Evolutionary conservation across 2,797 vertebrate genomes (phyloP).

Genomic region (Sebastes hubbsi): DNA sequence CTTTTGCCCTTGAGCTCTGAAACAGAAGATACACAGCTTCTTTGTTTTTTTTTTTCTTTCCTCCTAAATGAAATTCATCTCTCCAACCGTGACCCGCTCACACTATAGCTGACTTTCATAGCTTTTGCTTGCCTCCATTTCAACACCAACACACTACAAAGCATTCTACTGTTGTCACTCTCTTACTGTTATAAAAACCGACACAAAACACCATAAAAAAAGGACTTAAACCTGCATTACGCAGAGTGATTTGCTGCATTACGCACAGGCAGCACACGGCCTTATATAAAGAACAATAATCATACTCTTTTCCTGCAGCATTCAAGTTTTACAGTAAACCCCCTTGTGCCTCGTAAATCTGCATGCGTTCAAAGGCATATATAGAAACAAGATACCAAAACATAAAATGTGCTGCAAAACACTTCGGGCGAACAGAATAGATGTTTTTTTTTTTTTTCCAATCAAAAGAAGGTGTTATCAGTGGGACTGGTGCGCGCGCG

Average conservation of each 20-base stretch:
- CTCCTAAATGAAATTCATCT: not conserved
- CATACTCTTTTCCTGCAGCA: not conserved
- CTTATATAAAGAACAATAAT: not conserved
- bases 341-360: not conserved
- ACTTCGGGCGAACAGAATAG: not conserved
- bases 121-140: not conserved
- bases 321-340: not conserved
- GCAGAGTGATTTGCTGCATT: too few species aligned
- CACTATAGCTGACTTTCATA: not conserved
- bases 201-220: not conserved
- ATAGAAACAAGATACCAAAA: not conserved
- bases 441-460: not conserved
- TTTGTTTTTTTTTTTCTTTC: constrained; percentile 24
- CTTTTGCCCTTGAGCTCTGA: constrained; percentile 44
- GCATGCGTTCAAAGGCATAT: not conserved
- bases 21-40: constrained; percentile 1
- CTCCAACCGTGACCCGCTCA: not conserved
- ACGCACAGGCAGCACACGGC: not conserved
- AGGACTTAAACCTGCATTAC: not conserved
- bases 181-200: not conserved
- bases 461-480: constrained; percentile 2
- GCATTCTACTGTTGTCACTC: not conserved
- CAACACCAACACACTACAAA: not conserved
- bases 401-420: not conserved
- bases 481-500: not conserved